These are phyloP conservation scores for Forbesichthys papilliferus DNA, from an alignment of 2,113 vertebrate genomes.

Conservation along the genomic window DNA sequence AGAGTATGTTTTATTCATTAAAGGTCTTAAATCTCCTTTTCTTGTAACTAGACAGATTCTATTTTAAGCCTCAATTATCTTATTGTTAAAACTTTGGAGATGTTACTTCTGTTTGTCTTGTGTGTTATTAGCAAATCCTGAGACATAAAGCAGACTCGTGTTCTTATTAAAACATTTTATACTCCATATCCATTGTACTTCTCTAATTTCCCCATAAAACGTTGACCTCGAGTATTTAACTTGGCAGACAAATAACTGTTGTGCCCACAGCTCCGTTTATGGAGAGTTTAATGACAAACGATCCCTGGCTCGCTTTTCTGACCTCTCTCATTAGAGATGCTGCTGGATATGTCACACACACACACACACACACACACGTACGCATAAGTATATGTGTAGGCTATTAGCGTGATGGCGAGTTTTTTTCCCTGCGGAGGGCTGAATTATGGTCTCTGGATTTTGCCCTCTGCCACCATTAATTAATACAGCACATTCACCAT, in stretches of 20 bases:
- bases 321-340: constrained; percentile 28
- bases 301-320: constrained; percentile 14
- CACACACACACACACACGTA: constrained; percentile 14
- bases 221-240: constrained; percentile 9
- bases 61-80: too few species aligned
- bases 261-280: constrained; percentile 7
- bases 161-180: neutral
- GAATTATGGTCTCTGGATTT: constrained; percentile 23
- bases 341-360: neutral
- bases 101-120: too few species aligned
- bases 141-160: neutral
- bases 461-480: constrained; percentile 6
- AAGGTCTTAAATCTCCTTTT: neutral
- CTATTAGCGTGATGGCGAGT: neutral
- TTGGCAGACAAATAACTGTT: neutral
- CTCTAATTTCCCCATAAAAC: neutral
- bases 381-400: neutral
- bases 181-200: neutral
- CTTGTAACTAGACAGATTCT: neutral
- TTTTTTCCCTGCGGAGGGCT: constrained; percentile 2
- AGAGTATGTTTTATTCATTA: too few species aligned
- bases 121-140: too few species aligned
- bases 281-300: constrained; percentile 10
- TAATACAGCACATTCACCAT: neutral
- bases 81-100: too few species aligned